Conservation (phyloP, 2,113 vertebrate genomes). For the Lates calcarifer region DNA sequence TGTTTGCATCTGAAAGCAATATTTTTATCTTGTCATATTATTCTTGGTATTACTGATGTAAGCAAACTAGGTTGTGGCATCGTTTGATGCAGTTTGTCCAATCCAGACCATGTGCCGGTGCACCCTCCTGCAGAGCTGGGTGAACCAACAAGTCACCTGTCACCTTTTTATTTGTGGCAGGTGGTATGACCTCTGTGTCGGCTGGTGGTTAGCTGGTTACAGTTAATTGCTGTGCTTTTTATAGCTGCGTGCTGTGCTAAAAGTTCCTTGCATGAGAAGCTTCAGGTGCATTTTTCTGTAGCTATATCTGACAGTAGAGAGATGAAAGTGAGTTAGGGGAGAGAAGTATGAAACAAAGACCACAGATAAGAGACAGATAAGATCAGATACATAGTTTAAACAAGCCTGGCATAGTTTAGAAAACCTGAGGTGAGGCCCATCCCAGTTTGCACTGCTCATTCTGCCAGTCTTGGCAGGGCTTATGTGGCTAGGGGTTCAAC, state of each 20-base stretch:
- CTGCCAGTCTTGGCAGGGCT: slow-evolving; percentile 64
- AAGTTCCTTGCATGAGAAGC: background rate
- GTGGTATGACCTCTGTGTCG: background rate
- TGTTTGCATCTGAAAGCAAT: background rate
- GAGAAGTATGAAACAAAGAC: background rate
- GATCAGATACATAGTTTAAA: background rate
- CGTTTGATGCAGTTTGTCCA: background rate
- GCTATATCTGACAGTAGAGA: no score
- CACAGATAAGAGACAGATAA: background rate
- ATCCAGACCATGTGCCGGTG: background rate
- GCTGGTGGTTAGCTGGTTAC: background rate
- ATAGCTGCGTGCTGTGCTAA: background rate
- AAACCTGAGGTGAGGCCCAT: slow-evolving; percentile 14
- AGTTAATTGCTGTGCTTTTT: background rate
- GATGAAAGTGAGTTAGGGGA: background rate
- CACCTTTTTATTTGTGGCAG: background rate
- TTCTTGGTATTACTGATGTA: no score
- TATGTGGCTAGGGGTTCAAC: slow-evolving; percentile 67
- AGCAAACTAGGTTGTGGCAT: background rate
- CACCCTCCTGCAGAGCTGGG: background rate
- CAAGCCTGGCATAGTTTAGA: background rate
- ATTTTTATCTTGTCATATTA: background rate
- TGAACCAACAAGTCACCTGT: background rate
- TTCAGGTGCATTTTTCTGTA: background rate
- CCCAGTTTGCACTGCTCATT: slow-evolving; percentile 30